Percentiles rank a stretch among this genome's conserved stretches.
Evolutionary conservation across 35 echinoderm and acorn worm genomes (phyloP).

Genomic region (Ptychodera flava): DNA sequence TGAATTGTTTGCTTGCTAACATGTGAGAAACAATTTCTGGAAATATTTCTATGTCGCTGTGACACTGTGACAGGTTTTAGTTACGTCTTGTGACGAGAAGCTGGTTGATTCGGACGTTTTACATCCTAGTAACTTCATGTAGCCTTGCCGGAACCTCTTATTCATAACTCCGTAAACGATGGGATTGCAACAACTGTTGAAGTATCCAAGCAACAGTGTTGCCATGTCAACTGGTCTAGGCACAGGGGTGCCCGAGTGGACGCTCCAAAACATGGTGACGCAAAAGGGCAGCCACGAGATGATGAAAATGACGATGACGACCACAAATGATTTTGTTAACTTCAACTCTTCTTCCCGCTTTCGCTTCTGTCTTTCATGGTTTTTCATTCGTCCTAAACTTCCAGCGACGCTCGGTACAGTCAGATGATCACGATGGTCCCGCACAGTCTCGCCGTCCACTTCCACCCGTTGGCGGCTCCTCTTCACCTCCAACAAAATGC

Average conservation of each 20-base stretch:
- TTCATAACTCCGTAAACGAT: constrained; percentile 98
- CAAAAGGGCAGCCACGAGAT: constrained; percentile 97
- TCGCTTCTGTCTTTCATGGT: constrained; percentile 37
- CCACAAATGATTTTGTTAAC: constrained; percentile 85
- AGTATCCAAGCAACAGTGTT: constrained; percentile 69
- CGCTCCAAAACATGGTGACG: constrained; percentile 96
- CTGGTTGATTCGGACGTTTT: too few relatives aligned
- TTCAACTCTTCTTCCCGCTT: constrained; percentile 77
- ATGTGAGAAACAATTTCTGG: too few relatives aligned
- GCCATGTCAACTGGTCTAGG: constrained; percentile 66
- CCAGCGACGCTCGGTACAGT: not conserved
- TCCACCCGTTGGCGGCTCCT: constrained; percentile 32
- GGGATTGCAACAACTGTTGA: constrained; percentile 97
- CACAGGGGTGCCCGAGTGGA: constrained; percentile 30
- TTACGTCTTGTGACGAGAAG: too few relatives aligned
- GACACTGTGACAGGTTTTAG: too few relatives aligned
- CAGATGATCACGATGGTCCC: not conserved
- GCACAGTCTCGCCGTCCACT: not conserved
- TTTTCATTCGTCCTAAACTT: not conserved
- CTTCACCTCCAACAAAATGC: constrained; percentile 65
- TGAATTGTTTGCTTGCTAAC: too few relatives aligned
- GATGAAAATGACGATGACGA: constrained; percentile 87
- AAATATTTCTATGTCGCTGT: too few relatives aligned
- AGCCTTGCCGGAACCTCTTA: constrained; percentile 74
- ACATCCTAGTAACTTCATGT: constrained; percentile 50